Percentiles rank a stretch among this genome's conserved stretches.
Evolutionary conservation across 2,797 vertebrate genomes (phyloP).

Genomic region (Pyrocephalus nanus): DNA sequence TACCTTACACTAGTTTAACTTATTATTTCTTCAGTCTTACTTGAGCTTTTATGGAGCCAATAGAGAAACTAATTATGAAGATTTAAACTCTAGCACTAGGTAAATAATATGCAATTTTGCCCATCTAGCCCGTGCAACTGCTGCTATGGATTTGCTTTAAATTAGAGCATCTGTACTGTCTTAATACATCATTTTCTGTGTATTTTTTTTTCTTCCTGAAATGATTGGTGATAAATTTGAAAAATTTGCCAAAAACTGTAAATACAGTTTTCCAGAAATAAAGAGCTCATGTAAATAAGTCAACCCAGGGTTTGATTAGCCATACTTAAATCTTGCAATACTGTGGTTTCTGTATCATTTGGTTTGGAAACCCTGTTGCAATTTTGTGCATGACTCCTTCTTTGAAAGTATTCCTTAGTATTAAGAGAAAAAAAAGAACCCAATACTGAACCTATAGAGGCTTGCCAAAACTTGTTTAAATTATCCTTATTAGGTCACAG

Average conservation of each 20-base stretch:
- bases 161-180: background rate
- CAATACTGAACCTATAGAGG: background rate
- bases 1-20: background rate
- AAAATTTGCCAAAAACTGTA: background rate
- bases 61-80: background rate
- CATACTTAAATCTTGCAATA: background rate
- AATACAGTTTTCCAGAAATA: background rate
- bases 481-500: constrained; percentile 21
- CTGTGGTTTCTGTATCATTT: background rate
- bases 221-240: background rate
- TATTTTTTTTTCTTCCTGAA: background rate
- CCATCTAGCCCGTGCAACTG: background rate
- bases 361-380: background rate
- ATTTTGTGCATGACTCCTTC: background rate
- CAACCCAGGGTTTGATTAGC: background rate
- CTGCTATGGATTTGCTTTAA: background rate
- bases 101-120: background rate
- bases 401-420: background rate
- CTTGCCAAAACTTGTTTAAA: background rate
- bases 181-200: background rate
- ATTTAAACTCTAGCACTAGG: background rate
- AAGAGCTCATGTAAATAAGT: background rate
- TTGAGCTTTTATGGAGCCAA: background rate
- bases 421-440: background rate
- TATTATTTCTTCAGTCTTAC: background rate